Evolutionary conservation across 2,113 vertebrate genomes (phyloP).

Genomic region (Cyphomyrus discorhynchus): DNA sequence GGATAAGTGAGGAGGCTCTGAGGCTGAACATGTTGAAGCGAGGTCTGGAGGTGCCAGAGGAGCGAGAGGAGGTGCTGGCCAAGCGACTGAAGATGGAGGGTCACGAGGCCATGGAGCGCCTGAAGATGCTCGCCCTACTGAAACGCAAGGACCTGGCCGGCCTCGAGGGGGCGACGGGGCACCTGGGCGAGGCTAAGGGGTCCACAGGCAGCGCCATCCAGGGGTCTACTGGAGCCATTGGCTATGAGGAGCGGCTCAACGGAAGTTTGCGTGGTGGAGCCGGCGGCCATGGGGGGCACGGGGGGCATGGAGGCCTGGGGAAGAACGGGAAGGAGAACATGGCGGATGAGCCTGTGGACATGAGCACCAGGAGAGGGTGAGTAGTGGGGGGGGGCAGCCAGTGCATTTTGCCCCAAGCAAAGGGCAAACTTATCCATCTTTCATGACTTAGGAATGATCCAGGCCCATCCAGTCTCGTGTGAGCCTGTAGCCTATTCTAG

Average conservation of each 20-base stretch:
- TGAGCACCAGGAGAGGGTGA: slow-evolving; percentile 88
- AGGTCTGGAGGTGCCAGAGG: slow-evolving; percentile 79
- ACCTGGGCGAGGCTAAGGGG: slow-evolving; percentile 64
- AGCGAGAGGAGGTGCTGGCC: slow-evolving; percentile 84
- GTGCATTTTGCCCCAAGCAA: neutral
- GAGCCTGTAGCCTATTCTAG: neutral
- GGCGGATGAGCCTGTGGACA: slow-evolving; percentile 90
- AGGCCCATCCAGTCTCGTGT: neutral
- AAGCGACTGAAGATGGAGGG: slow-evolving; percentile 95
- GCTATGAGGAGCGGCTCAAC: slow-evolving; percentile 66
- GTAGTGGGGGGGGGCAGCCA: neutral
- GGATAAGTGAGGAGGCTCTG: slow-evolving; percentile 89
- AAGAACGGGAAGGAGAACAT: slow-evolving; percentile 93
- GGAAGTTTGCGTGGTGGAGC: slow-evolving; percentile 59
- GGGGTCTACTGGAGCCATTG: slow-evolving; percentile 39
- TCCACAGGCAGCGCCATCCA: slow-evolving; percentile 45
- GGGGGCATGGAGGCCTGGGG: slow-evolving; percentile 44
- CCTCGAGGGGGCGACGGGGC: slow-evolving; percentile 53
- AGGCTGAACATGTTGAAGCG: slow-evolving; percentile 88
- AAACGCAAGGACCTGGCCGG: slow-evolving; percentile 91
- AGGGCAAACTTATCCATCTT: neutral
- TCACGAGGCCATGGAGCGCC: slow-evolving; percentile 93
- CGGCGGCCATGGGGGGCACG: slow-evolving; percentile 5
- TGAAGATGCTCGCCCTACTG: slow-evolving; percentile 92
- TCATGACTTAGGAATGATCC: neutral